Percentiles rank a stretch among this genome's conserved stretches.
These are phyloP conservation scores for Plecotus auritus DNA, from an alignment of 2,113 vertebrate species.

Conservation along the genomic window DNA sequence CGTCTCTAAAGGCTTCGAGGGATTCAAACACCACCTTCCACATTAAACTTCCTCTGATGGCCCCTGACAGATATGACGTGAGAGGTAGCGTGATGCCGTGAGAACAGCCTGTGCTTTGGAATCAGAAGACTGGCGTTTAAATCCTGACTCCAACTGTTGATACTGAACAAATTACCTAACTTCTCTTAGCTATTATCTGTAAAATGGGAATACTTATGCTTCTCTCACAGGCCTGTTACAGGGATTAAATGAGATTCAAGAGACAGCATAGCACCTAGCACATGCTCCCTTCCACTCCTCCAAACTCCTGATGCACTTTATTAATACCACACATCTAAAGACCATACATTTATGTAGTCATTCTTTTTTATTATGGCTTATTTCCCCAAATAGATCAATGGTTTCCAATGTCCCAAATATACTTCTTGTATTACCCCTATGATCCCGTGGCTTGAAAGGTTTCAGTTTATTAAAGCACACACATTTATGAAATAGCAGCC, in stretches of 20 bases:
- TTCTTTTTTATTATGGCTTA: neutral
- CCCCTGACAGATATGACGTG: neutral
- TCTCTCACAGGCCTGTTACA: neutral
- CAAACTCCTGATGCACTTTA: neutral
- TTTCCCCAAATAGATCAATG: neutral
- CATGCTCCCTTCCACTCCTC: neutral
- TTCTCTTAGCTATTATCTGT: neutral
- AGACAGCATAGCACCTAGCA: neutral
- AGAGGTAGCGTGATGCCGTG: fast-evolving
- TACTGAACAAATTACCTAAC: neutral
- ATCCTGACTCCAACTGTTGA: neutral
- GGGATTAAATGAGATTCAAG: neutral
- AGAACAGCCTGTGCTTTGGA: neutral
- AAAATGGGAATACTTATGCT: neutral
- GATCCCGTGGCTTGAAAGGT: slow-evolving; percentile 6
- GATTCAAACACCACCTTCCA: neutral
- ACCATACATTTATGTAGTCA: neutral
- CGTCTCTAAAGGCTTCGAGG: neutral
- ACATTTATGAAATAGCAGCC: neutral
- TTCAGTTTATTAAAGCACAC: slow-evolving; percentile 42
- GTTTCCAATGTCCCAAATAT: neutral
- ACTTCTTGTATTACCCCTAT: neutral
- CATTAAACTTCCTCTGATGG: neutral
- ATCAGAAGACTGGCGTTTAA: neutral
- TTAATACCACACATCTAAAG: neutral